Evolutionary conservation across 2,888 invertebrate species (phyloP).

Genomic region (Lamellibrachia columna): DNA sequence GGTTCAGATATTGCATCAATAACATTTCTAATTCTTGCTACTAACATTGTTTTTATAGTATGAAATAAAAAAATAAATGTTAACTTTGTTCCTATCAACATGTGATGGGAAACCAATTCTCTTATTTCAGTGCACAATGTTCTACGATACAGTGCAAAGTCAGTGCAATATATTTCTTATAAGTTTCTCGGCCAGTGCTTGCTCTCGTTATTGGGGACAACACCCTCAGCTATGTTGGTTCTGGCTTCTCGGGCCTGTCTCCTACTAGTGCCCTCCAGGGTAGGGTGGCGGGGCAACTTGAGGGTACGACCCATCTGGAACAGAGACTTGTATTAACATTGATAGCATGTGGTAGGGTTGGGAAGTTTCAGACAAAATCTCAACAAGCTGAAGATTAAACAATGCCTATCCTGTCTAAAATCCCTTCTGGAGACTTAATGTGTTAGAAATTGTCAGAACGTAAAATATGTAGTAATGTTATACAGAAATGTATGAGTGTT

Average conservation of each 20-base stretch:
- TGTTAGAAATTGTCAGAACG: too few species aligned
- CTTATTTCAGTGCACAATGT: not conserved
- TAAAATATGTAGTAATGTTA: too few species aligned
- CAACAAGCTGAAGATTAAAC: too few species aligned
- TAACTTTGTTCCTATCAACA: too few species aligned
- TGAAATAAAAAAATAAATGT: too few species aligned
- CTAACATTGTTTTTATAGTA: too few species aligned
- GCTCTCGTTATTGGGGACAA: not conserved
- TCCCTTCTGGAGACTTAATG: too few species aligned
- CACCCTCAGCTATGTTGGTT: not conserved
- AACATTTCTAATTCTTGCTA: too few species aligned
- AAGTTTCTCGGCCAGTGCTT: not conserved
- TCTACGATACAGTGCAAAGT: not conserved
- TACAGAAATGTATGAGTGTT: too few species aligned
- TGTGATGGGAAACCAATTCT: too few species aligned
- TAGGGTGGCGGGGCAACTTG: not conserved
- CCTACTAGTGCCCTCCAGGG: not conserved
- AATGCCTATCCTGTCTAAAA: too few species aligned
- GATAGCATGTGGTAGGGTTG: not conserved
- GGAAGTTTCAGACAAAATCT: too few species aligned
- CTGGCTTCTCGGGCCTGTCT: not conserved
- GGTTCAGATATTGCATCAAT: not conserved
- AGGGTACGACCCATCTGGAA: conserved; percentile 10
- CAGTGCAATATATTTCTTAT: not conserved
- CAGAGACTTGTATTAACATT: not conserved